These are phyloP conservation scores for Takifugu flavidus DNA, from an alignment of 2,113 vertebrate genomes.

Conservation along the genomic window DNA sequence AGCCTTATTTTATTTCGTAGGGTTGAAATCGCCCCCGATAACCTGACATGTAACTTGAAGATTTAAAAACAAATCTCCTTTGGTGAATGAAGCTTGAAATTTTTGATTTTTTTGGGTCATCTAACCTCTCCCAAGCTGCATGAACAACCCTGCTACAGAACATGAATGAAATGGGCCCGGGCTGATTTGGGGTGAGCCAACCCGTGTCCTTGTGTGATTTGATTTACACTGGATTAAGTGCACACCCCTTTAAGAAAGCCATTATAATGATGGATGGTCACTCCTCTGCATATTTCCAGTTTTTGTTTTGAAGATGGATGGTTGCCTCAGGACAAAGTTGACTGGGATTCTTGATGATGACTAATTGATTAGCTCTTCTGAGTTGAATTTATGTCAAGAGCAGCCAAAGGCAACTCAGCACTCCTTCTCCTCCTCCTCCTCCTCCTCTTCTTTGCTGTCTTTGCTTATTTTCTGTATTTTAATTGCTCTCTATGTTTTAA, in stretches of 20 bases:
- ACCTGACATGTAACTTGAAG: too few relatives aligned
- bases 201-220: neutral
- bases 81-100: too few relatives aligned
- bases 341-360: constrained; percentile 42
- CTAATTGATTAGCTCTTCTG: constrained; percentile 50
- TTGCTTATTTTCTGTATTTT: neutral
- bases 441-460: neutral
- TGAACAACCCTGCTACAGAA: neutral
- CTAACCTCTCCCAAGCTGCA: neutral
- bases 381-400: constrained; percentile 35
- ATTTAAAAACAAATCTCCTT: too few relatives aligned
- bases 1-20: too few relatives aligned
- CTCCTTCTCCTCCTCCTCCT: neutral
- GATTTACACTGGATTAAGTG: too few relatives aligned
- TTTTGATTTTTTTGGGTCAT: neutral
- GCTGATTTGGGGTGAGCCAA: neutral
- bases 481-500: too few relatives aligned
- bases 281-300: neutral
- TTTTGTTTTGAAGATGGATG: constrained; percentile 35
- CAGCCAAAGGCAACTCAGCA: constrained; percentile 34
- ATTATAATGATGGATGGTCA: neutral
- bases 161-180: neutral
- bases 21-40: too few relatives aligned
- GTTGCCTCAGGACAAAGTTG: constrained; percentile 14
- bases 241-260: too few relatives aligned